Evolutionary conservation across 2,797 vertebrate genomes (phyloP).

Genomic region (Podargus strigoides): DNA sequence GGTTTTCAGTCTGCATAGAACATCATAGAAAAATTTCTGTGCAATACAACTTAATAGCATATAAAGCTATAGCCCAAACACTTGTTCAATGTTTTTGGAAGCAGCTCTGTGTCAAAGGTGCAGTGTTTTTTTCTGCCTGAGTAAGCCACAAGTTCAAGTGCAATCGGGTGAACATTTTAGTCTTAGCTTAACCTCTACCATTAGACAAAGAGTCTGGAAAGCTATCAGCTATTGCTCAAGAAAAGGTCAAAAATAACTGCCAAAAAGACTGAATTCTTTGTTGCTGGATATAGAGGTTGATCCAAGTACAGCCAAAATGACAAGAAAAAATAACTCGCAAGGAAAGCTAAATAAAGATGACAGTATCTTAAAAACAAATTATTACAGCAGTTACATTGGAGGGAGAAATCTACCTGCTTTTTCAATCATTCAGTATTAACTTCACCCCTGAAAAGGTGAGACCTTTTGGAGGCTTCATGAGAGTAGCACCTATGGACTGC

Average conservation of each 20-base stretch:
- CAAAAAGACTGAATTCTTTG: background rate
- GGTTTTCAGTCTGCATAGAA: conserved; percentile 38
- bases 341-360: background rate
- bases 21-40: conserved; percentile 1
- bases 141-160: background rate
- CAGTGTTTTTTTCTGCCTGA: background rate
- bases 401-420: background rate
- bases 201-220: conserved; percentile 18
- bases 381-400: background rate
- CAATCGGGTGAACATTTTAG: conserved; percentile 25
- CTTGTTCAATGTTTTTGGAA: background rate
- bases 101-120: background rate
- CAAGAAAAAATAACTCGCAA: background rate
- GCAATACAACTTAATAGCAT: conserved; percentile 14
- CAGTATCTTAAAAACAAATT: background rate
- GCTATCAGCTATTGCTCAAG: background rate
- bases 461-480: background rate
- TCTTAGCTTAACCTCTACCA: conserved; percentile 16
- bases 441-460: background rate
- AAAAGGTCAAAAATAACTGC: conserved; percentile 41
- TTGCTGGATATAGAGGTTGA: background rate
- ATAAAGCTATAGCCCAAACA: conserved; percentile 21
- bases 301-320: background rate
- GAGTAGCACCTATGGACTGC: background rate
- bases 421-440: background rate